Evolutionary conservation across 2,888 invertebrate genomes (phyloP).

Genomic region (Digitonthophagus gazella): DNA sequence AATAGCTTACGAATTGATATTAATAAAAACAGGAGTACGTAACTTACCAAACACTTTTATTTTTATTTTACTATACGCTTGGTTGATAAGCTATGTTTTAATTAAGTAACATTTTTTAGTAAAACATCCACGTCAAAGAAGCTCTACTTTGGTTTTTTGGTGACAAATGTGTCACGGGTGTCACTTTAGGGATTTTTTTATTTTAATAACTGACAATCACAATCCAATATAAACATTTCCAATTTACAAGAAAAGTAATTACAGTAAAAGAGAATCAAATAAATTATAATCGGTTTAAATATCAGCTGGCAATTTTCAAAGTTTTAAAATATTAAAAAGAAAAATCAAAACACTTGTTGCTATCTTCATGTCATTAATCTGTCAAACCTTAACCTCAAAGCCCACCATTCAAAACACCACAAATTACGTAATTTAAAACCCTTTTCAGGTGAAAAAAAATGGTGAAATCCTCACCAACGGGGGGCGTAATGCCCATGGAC

Average conservation of each 20-base stretch:
- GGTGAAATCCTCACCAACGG: conserved; percentile 50
- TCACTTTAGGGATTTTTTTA: conserved; percentile 17
- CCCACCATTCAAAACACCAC: background rate
- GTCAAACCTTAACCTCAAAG: background rate
- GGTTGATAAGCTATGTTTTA: conserved; percentile 24
- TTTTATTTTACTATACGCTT: conserved; percentile 9
- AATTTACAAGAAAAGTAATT: too few species aligned
- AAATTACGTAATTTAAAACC: conserved; percentile 9
- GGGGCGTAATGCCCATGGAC: conserved; percentile 68
- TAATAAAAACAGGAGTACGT: background rate
- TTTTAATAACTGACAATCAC: background rate
- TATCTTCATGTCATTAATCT: background rate
- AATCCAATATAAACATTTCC: too few species aligned
- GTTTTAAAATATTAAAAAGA: too few species aligned
- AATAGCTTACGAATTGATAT: background rate
- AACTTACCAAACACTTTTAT: conserved; percentile 23
- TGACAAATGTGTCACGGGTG: background rate
- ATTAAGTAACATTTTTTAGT: conserved; percentile 35
- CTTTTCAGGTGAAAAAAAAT: conserved; percentile 22
- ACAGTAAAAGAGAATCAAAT: too few species aligned
- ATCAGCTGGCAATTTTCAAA: too few species aligned
- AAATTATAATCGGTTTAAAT: too few species aligned
- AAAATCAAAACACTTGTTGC: background rate
- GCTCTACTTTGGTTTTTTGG: conserved; percentile 4
- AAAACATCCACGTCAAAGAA: conserved; percentile 40